Evolutionary conservation across 1,140 invertebrate species (phyloP), one percentile per base, ranked within the genome.

Genomic region (Dendrolimus punctatus): DNA sequence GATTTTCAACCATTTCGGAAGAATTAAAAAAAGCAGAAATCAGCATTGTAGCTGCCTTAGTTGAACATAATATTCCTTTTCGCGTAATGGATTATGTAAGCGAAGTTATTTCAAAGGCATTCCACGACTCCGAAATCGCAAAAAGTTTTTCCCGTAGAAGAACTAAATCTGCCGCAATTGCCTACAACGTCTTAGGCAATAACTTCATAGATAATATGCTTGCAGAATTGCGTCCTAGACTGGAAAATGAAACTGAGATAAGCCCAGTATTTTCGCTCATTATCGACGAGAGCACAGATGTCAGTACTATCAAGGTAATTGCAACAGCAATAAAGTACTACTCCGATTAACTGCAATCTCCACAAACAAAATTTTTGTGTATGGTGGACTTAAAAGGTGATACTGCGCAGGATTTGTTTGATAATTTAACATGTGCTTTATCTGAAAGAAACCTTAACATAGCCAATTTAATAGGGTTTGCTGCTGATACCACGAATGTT

Each of bases 251-350:
- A 39, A 39, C 37, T 46, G 43, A 53, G 46, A 55, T 36, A 46
- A 46, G 10, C 45, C 53, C 53, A 43, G 41, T 55, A 9, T 49
- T 37, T 55, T 55, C 53, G 23, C 10, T 55, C 23, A 43, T 49
- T 38, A 55, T 55, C 23, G 53, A 55, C 5, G 40, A 55, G 9
- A 55, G 41, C 46, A 55, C 53, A 38, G 53, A 55, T 55, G 46
- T 55, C 36, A 48, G 44, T 39, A 43, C 53, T 46, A 48, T 40
- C 39, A 55, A 49, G 40, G 47, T 55, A 36, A 23, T 55, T 10
- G 47, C 53, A 38, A 36, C 46, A 49, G 40, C 46, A 49, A 55
- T 55, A 43, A 55, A 55, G 46, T 55, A 48, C 38, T 48, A 23
- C 46, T 55, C 46, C 39, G 53, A 53, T 8, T 37, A 49, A 48